Conservation (phyloP, 92 coral and sea anemone species). For the Epizoanthus stellaris region DNA sequence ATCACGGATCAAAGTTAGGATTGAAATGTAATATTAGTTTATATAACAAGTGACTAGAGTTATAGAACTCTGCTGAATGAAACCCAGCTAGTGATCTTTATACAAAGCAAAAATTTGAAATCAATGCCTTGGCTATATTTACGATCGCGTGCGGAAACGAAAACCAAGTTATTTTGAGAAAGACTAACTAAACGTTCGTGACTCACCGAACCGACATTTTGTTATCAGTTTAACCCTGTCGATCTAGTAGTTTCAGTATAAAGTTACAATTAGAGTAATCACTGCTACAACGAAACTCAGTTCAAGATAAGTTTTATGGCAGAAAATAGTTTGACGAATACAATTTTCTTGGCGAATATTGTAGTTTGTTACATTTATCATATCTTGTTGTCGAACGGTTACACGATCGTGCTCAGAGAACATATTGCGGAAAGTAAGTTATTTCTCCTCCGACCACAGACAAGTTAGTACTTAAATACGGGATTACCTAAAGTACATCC, state of each 20-base stretch:
- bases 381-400: no score
- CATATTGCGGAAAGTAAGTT: constrained; percentile 25
- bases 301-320: not conserved
- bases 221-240: constrained; percentile 79
- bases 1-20: not conserved
- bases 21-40: not conserved
- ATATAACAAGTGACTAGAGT: not conserved
- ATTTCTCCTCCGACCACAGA: constrained; percentile 35
- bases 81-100: not conserved
- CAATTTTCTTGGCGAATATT: not conserved
- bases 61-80: not conserved
- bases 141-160: constrained; percentile 6
- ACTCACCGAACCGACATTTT: constrained; percentile 43
- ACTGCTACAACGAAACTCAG: no score
- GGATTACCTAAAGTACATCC: constrained; percentile 46
- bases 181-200: constrained; percentile 58
- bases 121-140: not conserved
- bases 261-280: constrained; percentile 65
- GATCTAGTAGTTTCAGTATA: constrained; percentile 75
- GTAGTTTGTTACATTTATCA: no score
- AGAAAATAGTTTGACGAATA: not conserved
- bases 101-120: not conserved
- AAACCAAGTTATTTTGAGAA: constrained; percentile 19
- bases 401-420: constrained; percentile 23
- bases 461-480: constrained; percentile 33